phyloP scores from a whole-genome alignment of 2,888 invertebrate species.

The Idaea aversata region DNA sequence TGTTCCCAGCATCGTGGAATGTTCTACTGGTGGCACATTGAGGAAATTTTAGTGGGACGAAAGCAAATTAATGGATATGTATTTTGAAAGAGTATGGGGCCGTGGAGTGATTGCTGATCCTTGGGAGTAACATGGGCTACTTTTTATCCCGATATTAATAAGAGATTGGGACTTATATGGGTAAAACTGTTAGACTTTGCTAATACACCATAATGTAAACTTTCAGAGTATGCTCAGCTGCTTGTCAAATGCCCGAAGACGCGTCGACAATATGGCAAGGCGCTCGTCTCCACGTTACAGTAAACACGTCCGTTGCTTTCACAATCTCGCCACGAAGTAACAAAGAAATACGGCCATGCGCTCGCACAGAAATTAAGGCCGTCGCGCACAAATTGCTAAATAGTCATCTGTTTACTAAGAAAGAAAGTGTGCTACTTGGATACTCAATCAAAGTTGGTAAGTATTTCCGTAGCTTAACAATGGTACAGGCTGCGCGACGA shows the following conservation, averaged over 20 bases:
- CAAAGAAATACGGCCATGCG: conserved; percentile 39
- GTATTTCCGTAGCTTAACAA: conserved; percentile 26
- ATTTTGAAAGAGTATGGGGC: too few relatives aligned
- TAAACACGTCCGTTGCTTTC: conserved; percentile 30
- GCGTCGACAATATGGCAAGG: conserved; percentile 49
- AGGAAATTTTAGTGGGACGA: too few relatives aligned
- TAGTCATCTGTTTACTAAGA: conserved; percentile 39
- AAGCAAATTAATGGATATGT: too few relatives aligned
- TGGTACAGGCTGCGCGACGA: too few relatives aligned
- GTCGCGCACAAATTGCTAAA: conserved; percentile 47
- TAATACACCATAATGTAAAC: background rate
- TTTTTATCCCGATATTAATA: too few relatives aligned
- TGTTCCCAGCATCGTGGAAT: too few relatives aligned
- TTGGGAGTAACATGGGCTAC: too few relatives aligned
- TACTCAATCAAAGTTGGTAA: conserved; percentile 55
- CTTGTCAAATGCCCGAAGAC: conserved; percentile 57
- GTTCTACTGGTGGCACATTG: too few relatives aligned
- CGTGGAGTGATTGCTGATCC: too few relatives aligned
- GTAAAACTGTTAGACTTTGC: background rate
- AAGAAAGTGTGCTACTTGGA: conserved; percentile 40
- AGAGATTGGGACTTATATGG: too few relatives aligned
- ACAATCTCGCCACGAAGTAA: conserved; percentile 18
- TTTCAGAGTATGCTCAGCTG: conserved; percentile 64
- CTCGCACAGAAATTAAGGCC: conserved; percentile 43
- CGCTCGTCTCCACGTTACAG: conserved; percentile 45